Evolutionary conservation across 2,888 invertebrate genomes (phyloP).

Genomic region (Cremastinae sp.): DNA sequence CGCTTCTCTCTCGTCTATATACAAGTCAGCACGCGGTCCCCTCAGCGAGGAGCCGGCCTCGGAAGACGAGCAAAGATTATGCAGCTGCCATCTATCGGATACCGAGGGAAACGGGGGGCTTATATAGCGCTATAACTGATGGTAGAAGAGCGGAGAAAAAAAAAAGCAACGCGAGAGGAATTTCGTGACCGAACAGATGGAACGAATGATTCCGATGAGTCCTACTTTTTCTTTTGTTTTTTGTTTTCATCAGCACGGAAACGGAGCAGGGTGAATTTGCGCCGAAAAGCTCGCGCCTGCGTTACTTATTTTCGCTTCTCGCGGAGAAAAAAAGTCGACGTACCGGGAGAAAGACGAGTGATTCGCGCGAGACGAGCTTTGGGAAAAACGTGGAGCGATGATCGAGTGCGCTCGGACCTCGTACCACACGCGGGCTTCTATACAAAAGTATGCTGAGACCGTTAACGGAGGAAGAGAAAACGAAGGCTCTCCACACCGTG

Average conservation of each 20-base stretch:
- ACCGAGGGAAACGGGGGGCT: slow-evolving; percentile 72
- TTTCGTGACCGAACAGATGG: background rate
- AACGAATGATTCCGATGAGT: slow-evolving; percentile 23
- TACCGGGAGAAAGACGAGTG: slow-evolving; percentile 25
- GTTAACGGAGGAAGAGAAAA: slow-evolving; percentile 64
- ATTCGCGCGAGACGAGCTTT: slow-evolving; percentile 1
- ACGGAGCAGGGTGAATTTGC: no score
- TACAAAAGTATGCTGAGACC: slow-evolving; percentile 57
- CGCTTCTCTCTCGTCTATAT: slow-evolving; percentile 50
- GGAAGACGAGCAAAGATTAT: slow-evolving; percentile 74
- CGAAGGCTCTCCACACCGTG: slow-evolving; percentile 53
- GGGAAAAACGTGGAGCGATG: no score
- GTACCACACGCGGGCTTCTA: slow-evolving; percentile 13
- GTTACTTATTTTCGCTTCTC: slow-evolving; percentile 17
- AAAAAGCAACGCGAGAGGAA: background rate
- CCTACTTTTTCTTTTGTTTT: slow-evolving; percentile 34
- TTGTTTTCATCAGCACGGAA: no score
- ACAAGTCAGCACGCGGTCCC: no score
- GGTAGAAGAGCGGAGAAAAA: background rate
- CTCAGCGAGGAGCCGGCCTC: slow-evolving; percentile 21
- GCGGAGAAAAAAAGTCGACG: slow-evolving; percentile 38
- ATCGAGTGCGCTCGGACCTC: slow-evolving; percentile 39
- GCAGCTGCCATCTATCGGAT: slow-evolving; percentile 79
- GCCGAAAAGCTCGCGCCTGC: slow-evolving; percentile 7
- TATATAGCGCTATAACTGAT: slow-evolving; percentile 42